phyloP scores from a whole-genome alignment of 2,888 invertebrate genomes.

The Dyspetes luteomarginatus region DNA sequence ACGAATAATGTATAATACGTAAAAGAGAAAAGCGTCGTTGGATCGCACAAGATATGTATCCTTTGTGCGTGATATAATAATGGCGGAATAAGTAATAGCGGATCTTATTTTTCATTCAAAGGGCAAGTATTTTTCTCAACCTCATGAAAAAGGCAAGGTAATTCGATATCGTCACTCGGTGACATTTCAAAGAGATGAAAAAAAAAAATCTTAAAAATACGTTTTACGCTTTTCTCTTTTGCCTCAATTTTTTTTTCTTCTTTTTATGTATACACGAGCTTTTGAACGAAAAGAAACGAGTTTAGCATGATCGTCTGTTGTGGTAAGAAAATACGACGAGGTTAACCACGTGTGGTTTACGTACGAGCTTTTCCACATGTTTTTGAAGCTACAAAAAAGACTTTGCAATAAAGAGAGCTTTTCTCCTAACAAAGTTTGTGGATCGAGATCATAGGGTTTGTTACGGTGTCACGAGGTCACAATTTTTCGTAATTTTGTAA shows the following conservation, averaged over 20 bases:
- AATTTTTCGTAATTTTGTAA: neutral
- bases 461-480: neutral
- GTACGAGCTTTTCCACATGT: neutral
- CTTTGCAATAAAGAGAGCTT: neutral
- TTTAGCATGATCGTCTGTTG: constrained; percentile 16
- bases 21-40: neutral
- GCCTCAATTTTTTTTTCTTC: neutral
- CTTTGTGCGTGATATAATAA: constrained; percentile 26
- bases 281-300: constrained; percentile 32
- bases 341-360: neutral
- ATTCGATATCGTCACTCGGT: constrained; percentile 34
- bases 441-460: neutral
- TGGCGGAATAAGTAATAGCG: constrained; percentile 34
- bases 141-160: constrained; percentile 4
- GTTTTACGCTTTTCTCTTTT: neutral
- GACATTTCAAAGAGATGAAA: constrained; percentile 39
- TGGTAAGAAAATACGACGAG: constrained; percentile 6
- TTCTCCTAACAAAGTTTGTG: no score
- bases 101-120: constrained; percentile 15
- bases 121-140: constrained; percentile 6
- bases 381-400: constrained; percentile 1
- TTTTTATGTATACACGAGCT: neutral
- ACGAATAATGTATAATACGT: neutral
- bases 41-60: constrained; percentile 15
- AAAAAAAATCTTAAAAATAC: constrained; percentile 11